Evolutionary conservation across 2,113 vertebrate genomes (phyloP).

Genomic region (Eulemur macaco): DNA sequence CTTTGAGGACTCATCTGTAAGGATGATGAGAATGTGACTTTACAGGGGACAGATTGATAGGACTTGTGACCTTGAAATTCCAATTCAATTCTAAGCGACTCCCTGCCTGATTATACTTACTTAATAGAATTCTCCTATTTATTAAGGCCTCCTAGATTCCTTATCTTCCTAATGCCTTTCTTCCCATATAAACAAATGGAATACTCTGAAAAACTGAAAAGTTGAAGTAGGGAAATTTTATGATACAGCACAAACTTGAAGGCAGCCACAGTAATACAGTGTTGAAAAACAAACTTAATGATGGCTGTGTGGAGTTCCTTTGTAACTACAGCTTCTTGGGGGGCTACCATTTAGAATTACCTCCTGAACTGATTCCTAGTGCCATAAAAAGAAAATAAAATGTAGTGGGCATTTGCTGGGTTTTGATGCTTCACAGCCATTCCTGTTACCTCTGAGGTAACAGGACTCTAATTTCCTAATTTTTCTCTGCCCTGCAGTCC

Average conservation of each 20-base stretch:
- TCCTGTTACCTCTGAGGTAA: not conserved
- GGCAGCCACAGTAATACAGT: not conserved
- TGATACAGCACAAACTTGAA: not conserved
- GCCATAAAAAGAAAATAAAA: not conserved
- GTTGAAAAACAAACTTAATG: not conserved
- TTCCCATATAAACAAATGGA: not conserved
- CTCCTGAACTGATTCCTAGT: not conserved
- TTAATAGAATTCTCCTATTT: not conserved
- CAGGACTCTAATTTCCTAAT: not conserved
- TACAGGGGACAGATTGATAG: not conserved
- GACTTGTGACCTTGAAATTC: constrained; percentile 14
- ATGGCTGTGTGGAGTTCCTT: not conserved
- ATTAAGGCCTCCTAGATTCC: not conserved
- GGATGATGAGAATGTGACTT: not conserved
- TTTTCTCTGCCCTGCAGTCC: not conserved
- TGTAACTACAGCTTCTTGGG: not conserved
- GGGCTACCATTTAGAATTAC: not conserved
- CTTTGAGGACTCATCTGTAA: not conserved
- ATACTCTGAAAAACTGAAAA: not conserved
- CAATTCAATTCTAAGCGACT: constrained; percentile 7
- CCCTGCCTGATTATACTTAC: not conserved
- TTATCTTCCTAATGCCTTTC: not conserved
- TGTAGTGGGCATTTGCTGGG: not conserved
- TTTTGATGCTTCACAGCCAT: not conserved
- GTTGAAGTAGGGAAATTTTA: not conserved